Conservation (phyloP, 2,888 invertebrate genomes). For the Empis stercorea region DNA sequence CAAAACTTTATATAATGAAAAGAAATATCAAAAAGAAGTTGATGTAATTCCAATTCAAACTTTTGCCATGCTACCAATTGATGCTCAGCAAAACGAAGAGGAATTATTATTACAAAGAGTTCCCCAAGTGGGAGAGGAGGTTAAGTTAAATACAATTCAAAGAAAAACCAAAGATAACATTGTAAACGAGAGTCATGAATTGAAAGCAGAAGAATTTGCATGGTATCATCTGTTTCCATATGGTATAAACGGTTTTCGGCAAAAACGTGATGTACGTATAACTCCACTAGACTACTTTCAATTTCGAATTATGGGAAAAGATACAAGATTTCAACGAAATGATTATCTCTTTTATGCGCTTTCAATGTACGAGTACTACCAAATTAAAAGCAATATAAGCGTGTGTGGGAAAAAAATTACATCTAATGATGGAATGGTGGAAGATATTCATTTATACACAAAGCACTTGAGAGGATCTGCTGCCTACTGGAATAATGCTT, state of each 20-base stretch:
- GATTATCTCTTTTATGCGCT: conserved; percentile 6
- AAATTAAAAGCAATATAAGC: neutral
- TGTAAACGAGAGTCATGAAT: conserved; percentile 4
- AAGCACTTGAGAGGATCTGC: too few species aligned
- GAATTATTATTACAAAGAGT: too few species aligned
- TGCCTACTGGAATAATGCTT: too few species aligned
- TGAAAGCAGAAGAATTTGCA: conserved; percentile 8
- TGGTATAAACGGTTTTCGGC: conserved; percentile 7
- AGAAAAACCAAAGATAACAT: conserved; percentile 4
- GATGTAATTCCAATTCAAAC: too few species aligned
- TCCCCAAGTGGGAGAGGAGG: too few species aligned
- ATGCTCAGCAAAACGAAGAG: too few species aligned
- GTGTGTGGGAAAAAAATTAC: neutral
- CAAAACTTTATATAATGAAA: too few species aligned
- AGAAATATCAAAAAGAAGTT: too few species aligned
- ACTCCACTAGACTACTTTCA: conserved; percentile 10
- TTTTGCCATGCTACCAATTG: conserved; percentile 4
- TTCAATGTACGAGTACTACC: neutral
- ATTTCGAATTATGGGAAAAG: conserved; percentile 3
- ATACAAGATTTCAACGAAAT: conserved; percentile 6
- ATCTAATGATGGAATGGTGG: neutral
- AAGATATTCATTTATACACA: neutral
- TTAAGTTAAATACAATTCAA: conserved; percentile 4
- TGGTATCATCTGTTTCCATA: conserved; percentile 6
- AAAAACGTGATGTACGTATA: conserved; percentile 1